Base-by-base conservation (phyloP, 2,888 invertebrate genomes). In the Lymantria dispar region DNA sequence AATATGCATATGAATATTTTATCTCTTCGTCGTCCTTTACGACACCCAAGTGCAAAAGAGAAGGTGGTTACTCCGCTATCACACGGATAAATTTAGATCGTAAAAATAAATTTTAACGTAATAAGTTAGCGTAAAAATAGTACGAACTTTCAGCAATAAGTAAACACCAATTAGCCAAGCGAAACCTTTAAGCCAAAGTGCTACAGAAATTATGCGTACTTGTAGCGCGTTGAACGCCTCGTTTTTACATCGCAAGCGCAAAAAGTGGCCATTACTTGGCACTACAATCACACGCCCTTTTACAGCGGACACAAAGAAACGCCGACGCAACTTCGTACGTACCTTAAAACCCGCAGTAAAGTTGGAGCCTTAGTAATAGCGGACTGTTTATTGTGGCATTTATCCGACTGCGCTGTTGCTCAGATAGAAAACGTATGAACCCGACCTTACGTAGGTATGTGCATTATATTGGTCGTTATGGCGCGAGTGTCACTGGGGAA, bases 191-290 rank as follows among this genome's bases (percentile, higher is more conserved):
- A 48, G 37, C 41, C 52, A 47, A 58, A 40, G 40, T 37, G 43
- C 38, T 46, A 47, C 22, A 48, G 48, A 48, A 47, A 51, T 43
- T 13, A 43, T 39, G 49, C 50, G 55, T 46, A 60, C 54, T 53
- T 62, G 58, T 59, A 56, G 54, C 56, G 63, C 68, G 70, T 72
- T 15, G 40, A 61, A 65, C 62, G 74, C 82, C 84, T 78, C 83
- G 82, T 82, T 77, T 85, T 86, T 82, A 71, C 75, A 72, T 75
- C 82, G 67, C 75, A 70, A 56, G 64, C 70, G 72, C 78, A 84
- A 85, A 85, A 84, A 85, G 73, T 69, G 60, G 70, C 76, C 78
- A 80, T 82, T 82, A 79, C 79, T 72, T 68, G 64, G 68, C 72
- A 71, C 72, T 72, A 78, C 72, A 72, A 76, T 73, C 75, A 68